Conservation (phyloP, 2,797 vertebrate genomes). For the Oreonectes daqikongensis region DNA sequence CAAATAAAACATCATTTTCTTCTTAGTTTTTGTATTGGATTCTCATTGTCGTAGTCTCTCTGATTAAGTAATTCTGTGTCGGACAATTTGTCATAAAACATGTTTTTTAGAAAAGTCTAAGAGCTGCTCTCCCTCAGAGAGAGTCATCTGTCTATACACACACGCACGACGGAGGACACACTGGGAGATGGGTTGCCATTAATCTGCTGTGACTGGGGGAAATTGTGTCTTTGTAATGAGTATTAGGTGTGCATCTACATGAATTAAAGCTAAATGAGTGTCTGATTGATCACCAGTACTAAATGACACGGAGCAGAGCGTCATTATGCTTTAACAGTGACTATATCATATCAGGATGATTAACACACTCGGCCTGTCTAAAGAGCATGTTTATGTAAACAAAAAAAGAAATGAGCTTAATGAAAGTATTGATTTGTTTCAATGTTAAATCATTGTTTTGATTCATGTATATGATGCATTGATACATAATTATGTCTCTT, state of each 20-base stretch:
- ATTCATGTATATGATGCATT: no score
- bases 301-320: conserved; percentile 76
- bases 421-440: no score
- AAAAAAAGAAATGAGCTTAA: conserved; percentile 5
- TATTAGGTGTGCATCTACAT: conserved; percentile 88
- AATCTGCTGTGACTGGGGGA: conserved; percentile 83
- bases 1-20: conserved; percentile 42
- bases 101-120: conserved; percentile 67
- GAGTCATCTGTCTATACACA: conserved; percentile 76
- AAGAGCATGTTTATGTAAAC: conserved; percentile 44
- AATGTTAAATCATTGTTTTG: no score
- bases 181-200: conserved; percentile 77
- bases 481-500: no score
- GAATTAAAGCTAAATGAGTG: conserved; percentile 85
- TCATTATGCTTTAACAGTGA: conserved; percentile 83
- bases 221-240: conserved; percentile 89
- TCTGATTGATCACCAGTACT: conserved; percentile 80
- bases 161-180: conserved; percentile 72
- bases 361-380: conserved; percentile 66
- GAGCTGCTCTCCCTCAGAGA: conserved; percentile 62
- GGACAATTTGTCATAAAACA: conserved; percentile 74
- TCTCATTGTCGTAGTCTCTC: conserved; percentile 58
- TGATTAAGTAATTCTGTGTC: conserved; percentile 64
- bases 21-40: conserved; percentile 21
- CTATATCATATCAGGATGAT: conserved; percentile 83